Percentiles rank a stretch among this genome's conserved stretches.
These are phyloP conservation scores for Drosophila mettleri DNA, from an alignment of 2,888 invertebrate species.

Conservation along the genomic window DNA sequence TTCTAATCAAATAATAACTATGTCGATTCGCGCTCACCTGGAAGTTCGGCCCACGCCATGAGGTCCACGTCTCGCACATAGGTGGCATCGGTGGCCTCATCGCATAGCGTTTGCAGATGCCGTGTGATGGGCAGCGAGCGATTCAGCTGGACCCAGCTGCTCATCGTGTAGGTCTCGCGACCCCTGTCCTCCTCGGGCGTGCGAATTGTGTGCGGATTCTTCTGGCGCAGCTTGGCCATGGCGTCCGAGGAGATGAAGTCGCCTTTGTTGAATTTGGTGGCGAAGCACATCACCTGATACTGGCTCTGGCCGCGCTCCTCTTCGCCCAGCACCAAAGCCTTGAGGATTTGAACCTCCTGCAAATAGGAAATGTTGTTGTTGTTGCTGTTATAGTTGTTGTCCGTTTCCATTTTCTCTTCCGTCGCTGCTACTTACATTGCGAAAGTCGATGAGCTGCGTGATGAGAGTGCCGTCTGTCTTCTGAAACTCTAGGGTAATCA, in stretches of 20 bases:
- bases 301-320: slow-evolving; percentile 96
- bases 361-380: not conserved
- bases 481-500: slow-evolving; percentile 94
- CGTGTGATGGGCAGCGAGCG: slow-evolving; percentile 90
- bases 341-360: slow-evolving; percentile 96
- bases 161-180: slow-evolving; percentile 93
- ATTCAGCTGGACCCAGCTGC: slow-evolving; percentile 91
- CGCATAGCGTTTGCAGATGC: slow-evolving; percentile 91
- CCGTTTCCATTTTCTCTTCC: not conserved
- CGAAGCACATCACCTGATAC: slow-evolving; percentile 95
- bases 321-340: slow-evolving; percentile 94
- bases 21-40: slow-evolving; percentile 88
- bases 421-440: slow-evolving; percentile 90
- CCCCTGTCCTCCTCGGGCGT: slow-evolving; percentile 96
- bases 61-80: slow-evolving; percentile 92
- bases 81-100: slow-evolving; percentile 90
- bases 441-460: slow-evolving; percentile 96
- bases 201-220: slow-evolving; percentile 94
- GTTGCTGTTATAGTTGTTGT: slow-evolving; percentile 1
- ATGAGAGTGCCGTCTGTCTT: slow-evolving; percentile 95
- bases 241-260: slow-evolving; percentile 98
- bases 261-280: slow-evolving; percentile 94
- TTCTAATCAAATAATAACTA: slow-evolving; percentile 7
- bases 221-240: slow-evolving; percentile 97
- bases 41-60: slow-evolving; percentile 91